Base-by-base conservation (phyloP, 2,888 invertebrate genomes). In the Aethes cnicana region DNA sequence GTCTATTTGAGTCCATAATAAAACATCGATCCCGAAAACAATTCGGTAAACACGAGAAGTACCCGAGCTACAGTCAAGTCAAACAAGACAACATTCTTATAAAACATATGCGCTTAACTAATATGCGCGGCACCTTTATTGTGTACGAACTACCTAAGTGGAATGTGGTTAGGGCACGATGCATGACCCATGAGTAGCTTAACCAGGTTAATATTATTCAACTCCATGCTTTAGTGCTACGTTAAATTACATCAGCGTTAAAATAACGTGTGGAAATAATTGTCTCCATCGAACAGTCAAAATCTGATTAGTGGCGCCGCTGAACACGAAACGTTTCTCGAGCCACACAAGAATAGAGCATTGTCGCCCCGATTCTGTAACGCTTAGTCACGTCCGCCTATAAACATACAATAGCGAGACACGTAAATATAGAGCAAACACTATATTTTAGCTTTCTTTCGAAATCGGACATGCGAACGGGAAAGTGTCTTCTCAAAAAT, bases 321-420 rank as follows among this genome's bases (percentile, higher is more conserved):
- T 55, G 58, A 56, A 59, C 60, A 62, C 50, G 62, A 59, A 62
- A 61, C 62, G 60, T 59, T 63, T 68, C 55, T 55, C 53, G 59
- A 68, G 70, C 63, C 66, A 64, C 68, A 69, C 66, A 68, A 78
- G 74, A 75, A 80, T 75, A 74, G 69, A 68, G 69, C 68, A 72
- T 75, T 75, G 75, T 77, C 69, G 71, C 70, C 61, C 57, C 69
- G 69, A 70, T 77, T 74, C 69, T 68, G 69, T 70, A 69, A 68
- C 71, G 72, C 70, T 77, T 72, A 77, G 69, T 77, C 76, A 79
- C 69, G 77, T 80, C 79, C 77, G 75, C 69, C 64, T 73, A 69
- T 68, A 72, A 62, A 67, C 69, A 65, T 66, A 64, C 62, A 63
- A 71, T 67, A 63, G 64, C 69, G 60, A 66, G 61, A 69, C 71